A percentile compares a stretch with the other conserved stretches of the same genome.
Conservation (phyloP, 1,140 invertebrate species). For the Pseudomyrmex flavicornis region DNA sequence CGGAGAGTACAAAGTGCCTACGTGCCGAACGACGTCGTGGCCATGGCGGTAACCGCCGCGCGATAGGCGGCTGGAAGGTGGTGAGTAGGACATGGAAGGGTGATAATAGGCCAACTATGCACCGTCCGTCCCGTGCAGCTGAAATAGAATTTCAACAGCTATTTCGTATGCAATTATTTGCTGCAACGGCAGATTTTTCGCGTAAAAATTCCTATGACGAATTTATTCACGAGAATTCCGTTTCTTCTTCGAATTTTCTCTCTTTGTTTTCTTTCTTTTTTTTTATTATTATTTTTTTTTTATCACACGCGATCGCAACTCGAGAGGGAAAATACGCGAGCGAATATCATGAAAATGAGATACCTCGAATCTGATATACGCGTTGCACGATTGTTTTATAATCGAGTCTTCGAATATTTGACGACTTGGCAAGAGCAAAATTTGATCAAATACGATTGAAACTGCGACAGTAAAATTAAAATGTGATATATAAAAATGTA, state of each 20-base stretch:
- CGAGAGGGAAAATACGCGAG: conserved; percentile 20
- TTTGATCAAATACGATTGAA: neutral
- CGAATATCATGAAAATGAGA: conserved; percentile 26
- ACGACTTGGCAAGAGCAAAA: neutral
- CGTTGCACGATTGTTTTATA: conserved; percentile 34
- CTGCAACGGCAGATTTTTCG: neutral
- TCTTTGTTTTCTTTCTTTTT: too few species aligned
- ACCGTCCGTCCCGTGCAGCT: conserved; percentile 48
- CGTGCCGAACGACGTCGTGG: conserved; percentile 71
- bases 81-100: conserved; percentile 1
- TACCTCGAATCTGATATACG: neutral
- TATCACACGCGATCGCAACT: conserved; percentile 11
- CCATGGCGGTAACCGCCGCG: conserved; percentile 71
- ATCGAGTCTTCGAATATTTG: conserved; percentile 5
- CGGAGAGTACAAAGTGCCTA: conserved; percentile 65
- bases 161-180: conserved; percentile 1
- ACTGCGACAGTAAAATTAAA: neutral
- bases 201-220: conserved; percentile 24
- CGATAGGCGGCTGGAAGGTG: conserved; percentile 3
- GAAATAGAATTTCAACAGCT: conserved; percentile 62
- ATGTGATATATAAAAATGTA: neutral
- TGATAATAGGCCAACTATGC: conserved; percentile 73
- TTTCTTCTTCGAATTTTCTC: neutral
- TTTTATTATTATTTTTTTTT: conserved; percentile 16
- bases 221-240: conserved; percentile 22